phyloP scores from a whole-genome alignment of 2,797 vertebrate species.

The Gymnothorax reevesii region DNA sequence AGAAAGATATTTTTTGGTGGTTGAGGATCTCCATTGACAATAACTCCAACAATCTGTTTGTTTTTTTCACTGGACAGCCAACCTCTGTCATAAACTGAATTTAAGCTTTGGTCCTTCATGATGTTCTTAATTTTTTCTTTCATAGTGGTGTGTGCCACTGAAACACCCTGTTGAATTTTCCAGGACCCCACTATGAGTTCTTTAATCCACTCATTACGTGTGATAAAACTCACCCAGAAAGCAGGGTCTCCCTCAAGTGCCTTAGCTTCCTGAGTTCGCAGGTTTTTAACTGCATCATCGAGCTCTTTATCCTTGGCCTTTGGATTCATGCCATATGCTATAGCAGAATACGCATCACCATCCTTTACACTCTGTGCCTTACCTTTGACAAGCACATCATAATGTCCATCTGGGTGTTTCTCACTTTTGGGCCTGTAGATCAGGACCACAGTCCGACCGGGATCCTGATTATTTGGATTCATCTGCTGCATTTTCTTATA shows the following conservation, averaged over 20 bases:
- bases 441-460: slow-evolving; percentile 43
- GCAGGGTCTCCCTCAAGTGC: not conserved
- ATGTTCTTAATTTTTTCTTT: not conserved
- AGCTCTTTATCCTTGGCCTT: slow-evolving; percentile 18
- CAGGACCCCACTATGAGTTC: not conserved
- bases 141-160: not conserved
- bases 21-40: not conserved
- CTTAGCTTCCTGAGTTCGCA: slow-evolving; percentile 22
- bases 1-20: not conserved
- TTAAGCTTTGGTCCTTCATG: not conserved
- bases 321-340: slow-evolving; percentile 33
- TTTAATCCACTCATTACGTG: slow-evolving; percentile 23
- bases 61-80: not conserved
- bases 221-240: slow-evolving; percentile 25
- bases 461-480: slow-evolving; percentile 11
- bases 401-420: slow-evolving; percentile 29
- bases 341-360: slow-evolving; percentile 26
- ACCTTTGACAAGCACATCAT: slow-evolving; percentile 34
- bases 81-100: not conserved
- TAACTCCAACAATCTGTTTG: not conserved
- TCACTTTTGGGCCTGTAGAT: slow-evolving; percentile 43
- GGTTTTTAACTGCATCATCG: not conserved
- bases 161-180: slow-evolving; percentile 9
- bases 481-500: slow-evolving; percentile 26
- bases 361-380: slow-evolving; percentile 16